Conservation (phyloP, 1,140 invertebrate genomes). For the Spodoptera frugiperda region DNA sequence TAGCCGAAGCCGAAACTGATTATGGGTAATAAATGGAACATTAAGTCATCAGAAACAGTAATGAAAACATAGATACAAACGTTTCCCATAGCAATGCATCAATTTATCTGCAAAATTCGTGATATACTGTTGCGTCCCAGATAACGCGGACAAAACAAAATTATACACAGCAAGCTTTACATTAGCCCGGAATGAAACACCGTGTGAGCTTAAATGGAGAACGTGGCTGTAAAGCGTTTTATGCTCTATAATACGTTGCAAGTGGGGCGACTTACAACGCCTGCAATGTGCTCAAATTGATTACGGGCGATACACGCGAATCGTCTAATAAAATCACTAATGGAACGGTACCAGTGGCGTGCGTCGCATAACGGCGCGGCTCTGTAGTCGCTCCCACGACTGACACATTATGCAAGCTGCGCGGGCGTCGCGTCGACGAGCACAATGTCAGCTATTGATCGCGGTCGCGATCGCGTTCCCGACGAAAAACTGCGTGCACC, state of each 20-base stretch:
- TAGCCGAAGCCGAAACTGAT: background rate
- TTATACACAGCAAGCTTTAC: slow-evolving; percentile 64
- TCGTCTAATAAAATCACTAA: slow-evolving; percentile 85
- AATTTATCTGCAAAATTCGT: slow-evolving; percentile 53
- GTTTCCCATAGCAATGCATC: slow-evolving; percentile 18
- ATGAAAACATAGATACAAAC: slow-evolving; percentile 28
- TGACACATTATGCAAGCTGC: slow-evolving; percentile 80
- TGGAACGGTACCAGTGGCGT: slow-evolving; percentile 83
- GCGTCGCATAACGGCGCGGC: slow-evolving; percentile 80
- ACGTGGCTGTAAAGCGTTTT: slow-evolving; percentile 68
- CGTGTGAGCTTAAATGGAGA: slow-evolving; percentile 68
- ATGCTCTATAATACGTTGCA: slow-evolving; percentile 70
- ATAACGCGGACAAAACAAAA: slow-evolving; percentile 60
- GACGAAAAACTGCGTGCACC: slow-evolving; percentile 66
- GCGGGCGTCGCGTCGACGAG: slow-evolving; percentile 64
- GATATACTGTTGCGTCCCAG: slow-evolving; percentile 53
- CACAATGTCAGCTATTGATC: slow-evolving; percentile 73
- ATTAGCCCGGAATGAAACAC: slow-evolving; percentile 64
- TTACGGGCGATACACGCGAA: slow-evolving; percentile 81
- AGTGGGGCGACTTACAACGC: slow-evolving; percentile 70
- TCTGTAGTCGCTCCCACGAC: slow-evolving; percentile 74
- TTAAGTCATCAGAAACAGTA: slow-evolving; percentile 13
- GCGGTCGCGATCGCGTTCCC: slow-evolving; percentile 70
- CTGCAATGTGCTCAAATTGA: slow-evolving; percentile 76
- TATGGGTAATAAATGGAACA: slow-evolving; percentile 3